Percentiles rank a stretch among this genome's conserved stretches.
Conservation (phyloP, 1,140 invertebrate genomes). For the Diorhabda sublineata region DNA sequence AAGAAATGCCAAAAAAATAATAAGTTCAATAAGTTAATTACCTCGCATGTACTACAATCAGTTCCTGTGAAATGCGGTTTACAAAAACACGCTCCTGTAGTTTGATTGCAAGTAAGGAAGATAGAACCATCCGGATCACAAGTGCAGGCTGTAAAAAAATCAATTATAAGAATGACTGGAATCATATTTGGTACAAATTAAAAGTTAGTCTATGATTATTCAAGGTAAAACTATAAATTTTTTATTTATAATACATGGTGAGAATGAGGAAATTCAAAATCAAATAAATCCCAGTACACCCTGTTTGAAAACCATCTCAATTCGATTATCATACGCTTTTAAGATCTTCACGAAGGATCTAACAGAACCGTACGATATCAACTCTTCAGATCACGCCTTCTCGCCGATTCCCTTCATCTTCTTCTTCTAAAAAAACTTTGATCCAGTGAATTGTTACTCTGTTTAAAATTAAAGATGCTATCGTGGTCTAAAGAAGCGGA, state of each 20-base stretch:
- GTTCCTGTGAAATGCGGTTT: conserved; percentile 76
- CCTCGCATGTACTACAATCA: conserved; percentile 84
- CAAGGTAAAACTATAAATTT: no score
- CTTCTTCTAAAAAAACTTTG: not conserved
- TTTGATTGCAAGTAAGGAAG: conserved; percentile 73
- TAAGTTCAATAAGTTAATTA: conserved; percentile 48
- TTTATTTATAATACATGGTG: no score
- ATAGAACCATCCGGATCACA: conserved; percentile 72
- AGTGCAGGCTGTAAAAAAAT: conserved; percentile 62
- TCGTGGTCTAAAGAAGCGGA: not conserved
- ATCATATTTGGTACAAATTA: no score
- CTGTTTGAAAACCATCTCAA: not conserved
- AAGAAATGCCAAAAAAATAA: not conserved
- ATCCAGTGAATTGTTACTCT: not conserved
- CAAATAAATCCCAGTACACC: not conserved
- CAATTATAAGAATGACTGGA: not conserved
- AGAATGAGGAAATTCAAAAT: no score
- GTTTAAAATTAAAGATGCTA: not conserved
- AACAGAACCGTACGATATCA: not conserved
- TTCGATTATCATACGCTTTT: conserved; percentile 1
- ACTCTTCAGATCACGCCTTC: conserved; percentile 1
- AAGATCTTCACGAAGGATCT: not conserved
- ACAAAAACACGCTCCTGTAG: conserved; percentile 87
- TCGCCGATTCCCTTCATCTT: not conserved
- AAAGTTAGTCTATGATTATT: no score